Percentiles rank a stretch among this genome's conserved stretches.
phyloP scores from a whole-genome alignment of 2,888 invertebrate species.

The Monopis laevigella region DNA sequence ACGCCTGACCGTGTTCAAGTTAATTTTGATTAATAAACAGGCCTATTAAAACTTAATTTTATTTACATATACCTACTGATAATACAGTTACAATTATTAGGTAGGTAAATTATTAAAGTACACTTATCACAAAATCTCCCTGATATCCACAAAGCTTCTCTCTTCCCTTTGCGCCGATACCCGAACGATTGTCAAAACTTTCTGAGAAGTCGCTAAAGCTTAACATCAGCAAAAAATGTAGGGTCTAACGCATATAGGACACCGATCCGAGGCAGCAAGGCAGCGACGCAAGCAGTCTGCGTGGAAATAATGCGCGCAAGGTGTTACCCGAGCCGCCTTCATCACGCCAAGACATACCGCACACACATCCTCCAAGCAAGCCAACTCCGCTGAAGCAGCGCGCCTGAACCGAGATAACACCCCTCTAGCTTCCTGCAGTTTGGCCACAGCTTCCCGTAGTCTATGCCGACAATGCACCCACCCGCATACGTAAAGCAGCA shows the following conservation, averaged over 20 bases:
- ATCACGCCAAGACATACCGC: conserved; percentile 79
- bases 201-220: no score
- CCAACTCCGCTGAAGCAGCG: conserved; percentile 73
- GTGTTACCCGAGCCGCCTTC: conserved; percentile 77
- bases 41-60: no score
- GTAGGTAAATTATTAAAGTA: no score
- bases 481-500: conserved; percentile 73
- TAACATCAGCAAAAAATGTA: conserved; percentile 61
- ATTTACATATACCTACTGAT: no score
- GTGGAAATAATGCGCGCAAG: conserved; percentile 83
- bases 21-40: no score
- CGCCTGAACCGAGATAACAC: conserved; percentile 70
- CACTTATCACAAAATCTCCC: no score
- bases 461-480: conserved; percentile 73
- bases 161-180: no score
- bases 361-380: conserved; percentile 78
- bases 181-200: no score
- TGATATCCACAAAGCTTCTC: no score
- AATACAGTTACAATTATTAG: no score
- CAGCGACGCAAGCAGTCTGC: conserved; percentile 79
- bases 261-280: conserved; percentile 73
- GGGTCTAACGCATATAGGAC: conserved; percentile 80
- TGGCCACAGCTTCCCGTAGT: conserved; percentile 59
- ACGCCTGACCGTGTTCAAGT: no score
- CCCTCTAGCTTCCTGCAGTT: conserved; percentile 68